Conservation (phyloP, 1,140 invertebrate genomes). For the Drosophila ficusphila region DNA sequence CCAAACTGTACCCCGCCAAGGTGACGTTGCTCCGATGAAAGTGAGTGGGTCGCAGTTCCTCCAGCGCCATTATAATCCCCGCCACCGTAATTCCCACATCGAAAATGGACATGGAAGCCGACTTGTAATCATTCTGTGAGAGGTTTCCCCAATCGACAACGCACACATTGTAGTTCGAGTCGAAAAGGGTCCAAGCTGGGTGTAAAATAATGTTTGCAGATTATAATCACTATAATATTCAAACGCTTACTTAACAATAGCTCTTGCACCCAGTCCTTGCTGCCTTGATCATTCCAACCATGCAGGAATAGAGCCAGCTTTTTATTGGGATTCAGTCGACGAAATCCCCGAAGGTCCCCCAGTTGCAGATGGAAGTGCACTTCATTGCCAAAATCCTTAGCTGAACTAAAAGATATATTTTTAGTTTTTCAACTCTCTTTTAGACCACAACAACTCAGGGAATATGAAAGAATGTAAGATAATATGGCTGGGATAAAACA, state of each 20-base stretch:
- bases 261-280: slow-evolving; percentile 79
- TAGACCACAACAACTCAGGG: too few species aligned
- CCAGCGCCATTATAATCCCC: slow-evolving; percentile 86
- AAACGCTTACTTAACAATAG: slow-evolving; percentile 67
- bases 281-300: slow-evolving; percentile 81
- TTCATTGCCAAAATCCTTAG: slow-evolving; percentile 61
- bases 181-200: slow-evolving; percentile 74
- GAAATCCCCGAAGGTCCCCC: slow-evolving; percentile 71
- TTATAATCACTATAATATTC: not conserved
- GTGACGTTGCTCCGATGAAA: slow-evolving; percentile 86
- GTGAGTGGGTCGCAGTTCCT: slow-evolving; percentile 82
- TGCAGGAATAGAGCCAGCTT: slow-evolving; percentile 78
- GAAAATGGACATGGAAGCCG: slow-evolving; percentile 81
- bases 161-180: slow-evolving; percentile 71
- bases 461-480: too few species aligned
- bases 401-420: slow-evolving; percentile 34
- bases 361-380: slow-evolving; percentile 70
- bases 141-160: slow-evolving; percentile 88
- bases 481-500: too few species aligned
- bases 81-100: slow-evolving; percentile 87
- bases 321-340: slow-evolving; percentile 58
- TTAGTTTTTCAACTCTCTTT: too few species aligned
- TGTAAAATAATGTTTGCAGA: not conserved
- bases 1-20: slow-evolving; percentile 93
- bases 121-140: slow-evolving; percentile 85